phyloP scores from a whole-genome alignment of 2,888 invertebrate genomes.

The Phyllotreta striolata region DNA sequence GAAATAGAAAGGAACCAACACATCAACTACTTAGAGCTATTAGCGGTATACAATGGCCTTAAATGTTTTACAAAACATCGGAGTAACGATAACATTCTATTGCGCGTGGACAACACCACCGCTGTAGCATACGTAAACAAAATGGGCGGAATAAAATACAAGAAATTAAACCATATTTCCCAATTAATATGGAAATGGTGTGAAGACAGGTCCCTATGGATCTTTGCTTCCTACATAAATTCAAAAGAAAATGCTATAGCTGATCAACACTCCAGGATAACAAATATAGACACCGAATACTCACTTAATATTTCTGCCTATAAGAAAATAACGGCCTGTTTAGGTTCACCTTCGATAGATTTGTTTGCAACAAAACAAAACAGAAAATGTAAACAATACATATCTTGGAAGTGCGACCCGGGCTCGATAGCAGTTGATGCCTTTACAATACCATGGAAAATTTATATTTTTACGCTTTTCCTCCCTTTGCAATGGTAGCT shows the following conservation, averaged over 20 bases:
- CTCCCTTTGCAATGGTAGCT: conserved; percentile 25
- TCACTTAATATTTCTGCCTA: background rate
- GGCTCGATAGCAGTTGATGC: conserved; percentile 15
- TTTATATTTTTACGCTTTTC: conserved; percentile 30
- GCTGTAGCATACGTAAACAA: conserved; percentile 29
- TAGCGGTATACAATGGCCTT: conserved; percentile 15
- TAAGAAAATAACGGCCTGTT: background rate
- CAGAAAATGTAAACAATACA: conserved; percentile 27
- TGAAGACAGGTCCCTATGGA: conserved; percentile 24
- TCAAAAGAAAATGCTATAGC: conserved; percentile 24
- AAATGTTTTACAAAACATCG: conserved; percentile 23
- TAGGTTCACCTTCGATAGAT: conserved; percentile 24
- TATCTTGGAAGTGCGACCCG: conserved; percentile 24
- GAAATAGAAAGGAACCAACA: background rate
- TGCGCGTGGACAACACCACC: conserved; percentile 29
- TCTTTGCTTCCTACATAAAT: conserved; percentile 30
- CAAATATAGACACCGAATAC: conserved; percentile 17
- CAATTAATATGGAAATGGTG: conserved; percentile 33
- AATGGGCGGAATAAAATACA: conserved; percentile 27
- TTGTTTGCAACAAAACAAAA: conserved; percentile 29
- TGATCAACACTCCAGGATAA: conserved; percentile 13
- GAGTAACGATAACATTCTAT: conserved; percentile 3
- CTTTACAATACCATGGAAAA: conserved; percentile 21
- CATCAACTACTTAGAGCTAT: conserved; percentile 27
- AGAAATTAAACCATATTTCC: conserved; percentile 20